Evolutionary conservation across 2,888 invertebrate species (phyloP), one percentile per base, ranked within the genome.

Genomic region (Xanthia togata): DNA sequence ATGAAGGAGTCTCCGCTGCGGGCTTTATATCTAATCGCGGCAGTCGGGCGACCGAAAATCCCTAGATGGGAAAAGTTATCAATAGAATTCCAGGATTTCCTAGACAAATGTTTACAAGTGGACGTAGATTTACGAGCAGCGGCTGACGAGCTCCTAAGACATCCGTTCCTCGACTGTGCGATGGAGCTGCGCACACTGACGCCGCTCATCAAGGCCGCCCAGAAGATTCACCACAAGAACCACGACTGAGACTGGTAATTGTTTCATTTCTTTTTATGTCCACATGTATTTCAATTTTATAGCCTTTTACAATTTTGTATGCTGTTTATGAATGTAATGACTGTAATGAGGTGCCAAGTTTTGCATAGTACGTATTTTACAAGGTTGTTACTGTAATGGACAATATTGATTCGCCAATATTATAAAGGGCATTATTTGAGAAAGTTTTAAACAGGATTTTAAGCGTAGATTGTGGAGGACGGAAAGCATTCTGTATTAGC

Each of bases 1-100:
- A 97, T 99, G 94, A 98, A 99, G 90, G 99, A 99, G 94, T 98
- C 99, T 0, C 99, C 99, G 0, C 93, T 99, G 41, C 97, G 98
- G 87, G 99, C 99, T 23, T 97, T 99, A 68, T 99, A 99, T 97
- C 97, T 99, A 87, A 99, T 99, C 82, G 99, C 99, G 0, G 98
- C 99, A 0, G 98, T 99, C 81, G 99, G 99, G 2, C 98, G 99
- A 89, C 99, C 99, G 0, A 98, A 98, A 88, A 98, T 99, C 83
- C 98, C 98, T 38, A 97, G 98, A 85, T 98, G 98, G 98, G 97
- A 98, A 59, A 97, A 97, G 71, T 95, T 99, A 31, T 98, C 98
- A 41, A 96, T 97, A 0, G 97, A 98, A 73, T 97, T 99, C 90
- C 98, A 98, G 93, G 97, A 98, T 92, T 98, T 99, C 90, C 96